A percentile compares a stretch with the other conserved stretches of the same genome.
Conservation (phyloP, 1,140 invertebrate genomes). For the Adelges cooleyi region DNA sequence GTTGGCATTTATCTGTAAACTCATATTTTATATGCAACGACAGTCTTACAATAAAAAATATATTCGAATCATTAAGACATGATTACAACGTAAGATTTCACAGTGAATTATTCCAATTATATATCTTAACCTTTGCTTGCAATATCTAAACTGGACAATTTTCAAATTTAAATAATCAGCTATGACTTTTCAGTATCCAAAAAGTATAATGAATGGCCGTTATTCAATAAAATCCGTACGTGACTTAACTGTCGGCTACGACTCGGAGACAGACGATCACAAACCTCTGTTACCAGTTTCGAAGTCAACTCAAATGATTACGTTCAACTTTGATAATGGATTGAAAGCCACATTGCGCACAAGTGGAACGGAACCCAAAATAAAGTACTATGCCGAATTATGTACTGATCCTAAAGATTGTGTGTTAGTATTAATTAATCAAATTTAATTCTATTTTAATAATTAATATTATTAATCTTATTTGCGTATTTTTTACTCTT, state of each 20-base stretch:
- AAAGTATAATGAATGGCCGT: conserved; percentile 51
- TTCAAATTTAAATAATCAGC: neutral
- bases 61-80: conserved; percentile 73
- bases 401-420: conserved; percentile 52
- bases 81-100: conserved; percentile 47
- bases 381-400: conserved; percentile 94
- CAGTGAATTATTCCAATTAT: neutral
- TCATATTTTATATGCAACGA: conserved; percentile 84
- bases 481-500: neutral
- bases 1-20: conserved; percentile 72
- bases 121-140: neutral
- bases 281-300: conserved; percentile 66
- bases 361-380: conserved; percentile 97
- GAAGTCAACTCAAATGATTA: conserved; percentile 86
- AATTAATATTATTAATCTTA: neutral
- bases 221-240: conserved; percentile 63
- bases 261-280: conserved; percentile 58
- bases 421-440: conserved; percentile 33
- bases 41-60: conserved; percentile 51
- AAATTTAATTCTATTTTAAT: neutral
- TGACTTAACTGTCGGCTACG: conserved; percentile 82
- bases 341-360: conserved; percentile 79
- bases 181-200: conserved; percentile 58
- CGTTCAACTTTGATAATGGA: conserved; percentile 82
- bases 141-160: neutral